Conservation (phyloP, 2,113 vertebrate species). For the Otus sunia region DNA sequence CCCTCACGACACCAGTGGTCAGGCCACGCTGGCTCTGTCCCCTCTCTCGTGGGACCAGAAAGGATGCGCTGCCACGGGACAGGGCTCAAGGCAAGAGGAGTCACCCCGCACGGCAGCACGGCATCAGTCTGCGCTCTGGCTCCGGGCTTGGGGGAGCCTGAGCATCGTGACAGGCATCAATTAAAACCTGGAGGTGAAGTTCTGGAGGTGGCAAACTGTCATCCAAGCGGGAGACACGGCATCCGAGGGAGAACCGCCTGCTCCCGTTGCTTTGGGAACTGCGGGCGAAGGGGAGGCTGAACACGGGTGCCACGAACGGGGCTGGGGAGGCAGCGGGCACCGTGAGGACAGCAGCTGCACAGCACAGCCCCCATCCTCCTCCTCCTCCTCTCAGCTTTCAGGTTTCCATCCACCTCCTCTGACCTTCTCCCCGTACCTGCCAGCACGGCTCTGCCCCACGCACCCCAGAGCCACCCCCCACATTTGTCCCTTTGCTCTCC, state of each 20-base stretch:
- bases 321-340: background rate
- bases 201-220: slow-evolving; percentile 48
- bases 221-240: background rate
- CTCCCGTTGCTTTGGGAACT: slow-evolving; percentile 13
- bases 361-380: background rate
- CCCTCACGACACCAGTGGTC: background rate
- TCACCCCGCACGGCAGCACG: accelerated
- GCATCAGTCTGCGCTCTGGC: background rate
- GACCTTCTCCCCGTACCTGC: background rate
- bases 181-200: background rate
- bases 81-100: background rate
- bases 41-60: background rate
- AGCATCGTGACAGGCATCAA: slow-evolving; percentile 29
- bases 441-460: background rate
- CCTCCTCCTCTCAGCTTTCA: background rate
- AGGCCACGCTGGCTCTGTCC: accelerated
- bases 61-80: background rate
- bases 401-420: background rate
- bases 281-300: background rate
- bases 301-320: accelerated
- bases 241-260: background rate
- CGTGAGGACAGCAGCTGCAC: background rate
- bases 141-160: background rate
- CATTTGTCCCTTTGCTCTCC: background rate
- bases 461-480: background rate